Percentiles rank a stretch among this genome's conserved stretches.
These are phyloP conservation scores for Atlantisia rogersi DNA, from an alignment of 2,113 vertebrate genomes.

Conservation along the genomic window DNA sequence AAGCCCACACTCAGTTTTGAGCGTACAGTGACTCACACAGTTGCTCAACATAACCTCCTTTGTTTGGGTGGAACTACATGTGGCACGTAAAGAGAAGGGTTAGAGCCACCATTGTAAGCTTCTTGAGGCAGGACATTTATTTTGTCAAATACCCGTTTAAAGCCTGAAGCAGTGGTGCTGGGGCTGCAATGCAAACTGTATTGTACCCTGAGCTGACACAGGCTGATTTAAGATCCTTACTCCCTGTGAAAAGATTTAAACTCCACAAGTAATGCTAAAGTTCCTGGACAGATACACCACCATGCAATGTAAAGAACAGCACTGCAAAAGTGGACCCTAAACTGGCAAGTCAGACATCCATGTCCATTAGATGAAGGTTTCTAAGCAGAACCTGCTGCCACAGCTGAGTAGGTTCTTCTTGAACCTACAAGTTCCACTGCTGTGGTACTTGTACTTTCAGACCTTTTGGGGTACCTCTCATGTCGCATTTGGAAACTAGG, in stretches of 20 bases:
- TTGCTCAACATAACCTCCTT: conserved; percentile 50
- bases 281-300: background rate
- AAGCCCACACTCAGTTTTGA: background rate
- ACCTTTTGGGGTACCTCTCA: background rate
- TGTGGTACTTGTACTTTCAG: background rate
- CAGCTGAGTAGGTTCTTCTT: background rate
- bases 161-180: background rate
- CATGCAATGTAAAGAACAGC: background rate
- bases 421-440: background rate
- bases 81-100: background rate
- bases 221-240: background rate
- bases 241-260: background rate
- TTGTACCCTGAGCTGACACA: background rate
- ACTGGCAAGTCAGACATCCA: background rate
- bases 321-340: background rate
- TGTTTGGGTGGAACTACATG: conserved; percentile 12
- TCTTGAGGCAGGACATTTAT: background rate
- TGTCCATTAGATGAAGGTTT: background rate
- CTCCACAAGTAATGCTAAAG: background rate
- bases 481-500: background rate
- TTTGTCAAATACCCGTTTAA: background rate
- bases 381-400: background rate
- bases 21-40: background rate
- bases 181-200: background rate
- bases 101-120: background rate